Percentiles rank a stretch among this genome's conserved stretches.
These are phyloP conservation scores for Lasioglossum baleicum DNA, from an alignment of 1,140 invertebrate species.

Conservation along the genomic window DNA sequence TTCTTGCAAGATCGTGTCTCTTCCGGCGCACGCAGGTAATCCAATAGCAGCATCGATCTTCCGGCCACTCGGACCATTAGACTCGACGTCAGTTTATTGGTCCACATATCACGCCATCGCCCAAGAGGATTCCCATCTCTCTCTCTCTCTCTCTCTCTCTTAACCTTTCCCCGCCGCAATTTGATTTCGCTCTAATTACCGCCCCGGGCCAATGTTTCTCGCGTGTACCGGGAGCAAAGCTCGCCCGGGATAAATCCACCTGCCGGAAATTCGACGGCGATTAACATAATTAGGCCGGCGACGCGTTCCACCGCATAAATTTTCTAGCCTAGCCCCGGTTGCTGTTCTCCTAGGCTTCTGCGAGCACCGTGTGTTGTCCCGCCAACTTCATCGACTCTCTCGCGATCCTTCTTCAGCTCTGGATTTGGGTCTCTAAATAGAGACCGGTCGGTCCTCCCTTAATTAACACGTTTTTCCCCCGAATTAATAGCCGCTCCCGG, in stretches of 20 bases:
- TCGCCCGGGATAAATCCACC: conserved; percentile 18
- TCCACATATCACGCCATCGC: conserved; percentile 73
- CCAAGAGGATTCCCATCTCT: conserved; percentile 63
- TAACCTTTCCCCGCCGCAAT: conserved; percentile 48
- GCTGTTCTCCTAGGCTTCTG: background rate
- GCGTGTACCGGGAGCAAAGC: conserved; percentile 26
- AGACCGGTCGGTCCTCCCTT: too few relatives aligned
- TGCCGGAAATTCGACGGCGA: conserved; percentile 39
- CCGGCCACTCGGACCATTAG: conserved; percentile 75
- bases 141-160: conserved; percentile 29
- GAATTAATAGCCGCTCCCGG: too few relatives aligned
- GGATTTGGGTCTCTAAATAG: too few relatives aligned
- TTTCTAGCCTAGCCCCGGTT: background rate
- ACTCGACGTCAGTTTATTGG: conserved; percentile 77
- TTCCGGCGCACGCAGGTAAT: conserved; percentile 60
- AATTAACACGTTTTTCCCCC: too few relatives aligned
- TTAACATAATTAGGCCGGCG: conserved; percentile 47
- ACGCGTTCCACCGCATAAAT: conserved; percentile 30
- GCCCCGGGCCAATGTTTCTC: conserved; percentile 28
- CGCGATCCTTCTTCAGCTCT: background rate
- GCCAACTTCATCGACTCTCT: background rate
- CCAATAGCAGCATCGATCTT: conserved; percentile 74
- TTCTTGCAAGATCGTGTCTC: conserved; percentile 8
- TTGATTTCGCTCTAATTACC: conserved; percentile 65
- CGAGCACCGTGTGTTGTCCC: too few relatives aligned